Evolutionary conservation across 2,113 vertebrate genomes (phyloP), one percentile per base, ranked within the genome.

Genomic region (Otis tarda): DNA sequence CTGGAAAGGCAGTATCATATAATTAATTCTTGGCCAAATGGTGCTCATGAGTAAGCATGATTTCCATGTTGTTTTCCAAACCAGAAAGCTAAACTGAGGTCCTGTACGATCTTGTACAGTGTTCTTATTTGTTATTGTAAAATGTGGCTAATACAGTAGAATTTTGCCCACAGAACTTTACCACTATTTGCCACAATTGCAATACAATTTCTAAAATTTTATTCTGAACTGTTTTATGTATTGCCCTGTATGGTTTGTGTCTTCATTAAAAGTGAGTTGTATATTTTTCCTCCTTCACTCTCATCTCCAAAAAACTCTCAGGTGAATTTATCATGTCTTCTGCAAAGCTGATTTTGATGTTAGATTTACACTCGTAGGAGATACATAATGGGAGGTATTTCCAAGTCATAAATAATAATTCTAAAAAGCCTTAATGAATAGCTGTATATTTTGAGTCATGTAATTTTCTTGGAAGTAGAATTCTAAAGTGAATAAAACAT

Each of bases 401-500:
- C 25, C 5, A 6, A 71, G 35, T 83, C 8, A 56, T 88, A 83
- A 94, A 86, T 95, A 89, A 82, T 83, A 82, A 74, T 86, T 65
- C 5, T 81, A 88, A 67, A 43, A 53, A 57, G 10, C 67, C 70
- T 76, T 92, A 91, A 91, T 92, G 76, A 94, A 70, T 92, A 93
- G 67, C 60, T 86, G 55, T 93, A 60, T 93, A 76, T 93, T 89
- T 91, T 85, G 59, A 80, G 52, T 94, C 55, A 59, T 81, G 68
- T 81, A 5, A 30, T 87, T 94, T 93, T 86, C 84, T 95, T 87
- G 83, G 63, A 94, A 92, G 43, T 79, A 68, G 87, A 59, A 67
- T 91, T 93, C 76, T 86, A 10, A 89, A 95, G 61, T 90, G 83
- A 95, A 79, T 94, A 91, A 92, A 97, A 74, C 90, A 87, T 95